Conservation (phyloP, 2,797 vertebrate genomes). For the Brachyalestes nurse region DNA sequence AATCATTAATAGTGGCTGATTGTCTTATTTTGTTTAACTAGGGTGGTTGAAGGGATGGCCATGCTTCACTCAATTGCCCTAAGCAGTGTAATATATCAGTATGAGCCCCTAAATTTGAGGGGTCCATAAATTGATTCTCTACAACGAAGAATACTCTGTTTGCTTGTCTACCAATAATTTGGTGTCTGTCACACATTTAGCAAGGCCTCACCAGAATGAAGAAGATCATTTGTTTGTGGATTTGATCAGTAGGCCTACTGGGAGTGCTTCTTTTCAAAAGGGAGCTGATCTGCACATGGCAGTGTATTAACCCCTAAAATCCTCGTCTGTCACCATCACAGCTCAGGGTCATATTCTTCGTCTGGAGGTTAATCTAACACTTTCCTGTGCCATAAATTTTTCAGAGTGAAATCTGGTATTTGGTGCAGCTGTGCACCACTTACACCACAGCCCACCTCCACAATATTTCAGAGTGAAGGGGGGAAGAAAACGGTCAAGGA, state of each 20-base stretch:
- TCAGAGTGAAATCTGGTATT: conserved; percentile 34
- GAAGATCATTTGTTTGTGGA: conserved; percentile 50
- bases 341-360: conserved; percentile 1
- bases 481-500: conserved; percentile 62
- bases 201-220: conserved; percentile 1
- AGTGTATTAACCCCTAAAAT: conserved; percentile 21
- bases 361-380: conserved; percentile 44
- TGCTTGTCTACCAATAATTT: conserved; percentile 49
- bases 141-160: conserved; percentile 51
- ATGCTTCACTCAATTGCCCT: too few species aligned
- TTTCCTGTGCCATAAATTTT: conserved; percentile 44
- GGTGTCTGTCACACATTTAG: conserved; percentile 6
- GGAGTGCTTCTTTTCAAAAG: not conserved
- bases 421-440: conserved; percentile 61
- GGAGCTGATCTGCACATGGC: not conserved
- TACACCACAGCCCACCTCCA: conserved; percentile 40
- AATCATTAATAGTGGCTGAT: too few species aligned
- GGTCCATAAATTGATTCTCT: conserved; percentile 55
- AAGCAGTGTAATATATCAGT: conserved; percentile 16
- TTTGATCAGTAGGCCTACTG: not conserved
- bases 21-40: too few species aligned
- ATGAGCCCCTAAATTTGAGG: conserved; percentile 63
- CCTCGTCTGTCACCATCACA: conserved; percentile 12
- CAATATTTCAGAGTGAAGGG: conserved; percentile 46
- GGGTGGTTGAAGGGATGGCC: too few species aligned